These are phyloP conservation scores for Nicator chloris DNA, from an alignment of 2,113 vertebrate genomes.

Conservation along the genomic window DNA sequence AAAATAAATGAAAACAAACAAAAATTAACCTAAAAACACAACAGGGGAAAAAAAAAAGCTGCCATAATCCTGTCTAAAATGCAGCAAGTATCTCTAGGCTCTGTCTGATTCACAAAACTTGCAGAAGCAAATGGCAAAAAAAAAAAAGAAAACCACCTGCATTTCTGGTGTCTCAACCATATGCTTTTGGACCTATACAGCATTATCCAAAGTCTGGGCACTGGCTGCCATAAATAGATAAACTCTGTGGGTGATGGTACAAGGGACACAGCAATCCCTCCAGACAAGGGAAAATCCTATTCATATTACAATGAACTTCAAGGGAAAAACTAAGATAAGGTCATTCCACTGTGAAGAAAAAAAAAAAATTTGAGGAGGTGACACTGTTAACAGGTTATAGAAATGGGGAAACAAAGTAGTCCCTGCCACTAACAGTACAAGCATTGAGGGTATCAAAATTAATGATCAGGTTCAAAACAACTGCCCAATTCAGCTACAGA, in stretches of 20 bases:
- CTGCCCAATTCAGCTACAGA: background rate
- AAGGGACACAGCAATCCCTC: background rate
- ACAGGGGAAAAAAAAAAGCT: background rate
- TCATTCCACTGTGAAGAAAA: background rate
- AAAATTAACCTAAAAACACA: too few species aligned
- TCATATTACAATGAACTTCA: background rate
- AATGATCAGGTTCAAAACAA: background rate
- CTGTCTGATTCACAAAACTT: background rate
- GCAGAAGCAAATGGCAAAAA: background rate
- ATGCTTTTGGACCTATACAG: background rate
- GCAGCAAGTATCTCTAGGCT: background rate
- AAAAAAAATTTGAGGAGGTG: background rate
- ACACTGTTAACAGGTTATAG: background rate
- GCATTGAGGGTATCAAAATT: background rate
- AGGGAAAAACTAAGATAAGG: background rate
- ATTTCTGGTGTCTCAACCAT: rapidly evolving
- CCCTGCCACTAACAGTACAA: background rate
- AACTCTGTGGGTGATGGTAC: background rate
- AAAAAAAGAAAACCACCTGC: background rate
- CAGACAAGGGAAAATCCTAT: background rate
- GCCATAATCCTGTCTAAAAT: background rate
- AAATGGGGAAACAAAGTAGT: background rate
- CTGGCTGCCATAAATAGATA: background rate
- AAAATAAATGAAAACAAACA: background rate
- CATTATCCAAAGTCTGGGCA: background rate